Evolutionary conservation across 2,888 invertebrate genomes (phyloP).

Genomic region (Balanococcus diminutus): DNA sequence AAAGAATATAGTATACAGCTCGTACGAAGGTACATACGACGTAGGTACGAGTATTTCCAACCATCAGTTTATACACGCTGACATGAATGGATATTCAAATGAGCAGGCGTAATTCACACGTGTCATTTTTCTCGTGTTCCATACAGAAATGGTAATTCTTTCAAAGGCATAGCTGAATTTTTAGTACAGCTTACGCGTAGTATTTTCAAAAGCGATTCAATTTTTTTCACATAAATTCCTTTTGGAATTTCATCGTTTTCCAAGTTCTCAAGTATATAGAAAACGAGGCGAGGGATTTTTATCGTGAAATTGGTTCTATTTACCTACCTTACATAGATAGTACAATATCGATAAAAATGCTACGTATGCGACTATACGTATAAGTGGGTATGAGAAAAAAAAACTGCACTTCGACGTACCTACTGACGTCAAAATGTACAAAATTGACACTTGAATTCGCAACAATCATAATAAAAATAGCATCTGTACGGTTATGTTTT

Average conservation of each 20-base stretch:
- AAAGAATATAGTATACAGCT: no score
- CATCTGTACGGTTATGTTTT: neutral
- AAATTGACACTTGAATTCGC: constrained; percentile 5
- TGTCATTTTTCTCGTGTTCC: neutral
- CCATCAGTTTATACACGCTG: constrained; percentile 5
- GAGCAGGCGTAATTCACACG: constrained; percentile 5
- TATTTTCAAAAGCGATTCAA: neutral
- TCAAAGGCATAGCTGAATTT: neutral
- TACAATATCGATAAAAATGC: neutral
- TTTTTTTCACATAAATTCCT: neutral
- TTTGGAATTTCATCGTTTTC: neutral
- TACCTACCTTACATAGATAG: no score
- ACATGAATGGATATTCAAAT: constrained; percentile 11
- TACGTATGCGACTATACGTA: no score
- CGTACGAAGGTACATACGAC: neutral
- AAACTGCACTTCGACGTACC: neutral
- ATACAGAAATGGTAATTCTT: neutral
- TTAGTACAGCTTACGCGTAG: neutral
- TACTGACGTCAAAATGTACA: neutral
- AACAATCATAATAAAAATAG: neutral
- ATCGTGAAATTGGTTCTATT: neutral
- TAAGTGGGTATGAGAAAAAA: neutral
- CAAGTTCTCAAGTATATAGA: neutral
- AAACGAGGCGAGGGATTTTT: neutral
- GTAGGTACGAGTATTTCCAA: neutral